These are phyloP conservation scores for Stomatorhinus ivindoensis DNA, from an alignment of 2,113 vertebrate species.

Conservation along the genomic window DNA sequence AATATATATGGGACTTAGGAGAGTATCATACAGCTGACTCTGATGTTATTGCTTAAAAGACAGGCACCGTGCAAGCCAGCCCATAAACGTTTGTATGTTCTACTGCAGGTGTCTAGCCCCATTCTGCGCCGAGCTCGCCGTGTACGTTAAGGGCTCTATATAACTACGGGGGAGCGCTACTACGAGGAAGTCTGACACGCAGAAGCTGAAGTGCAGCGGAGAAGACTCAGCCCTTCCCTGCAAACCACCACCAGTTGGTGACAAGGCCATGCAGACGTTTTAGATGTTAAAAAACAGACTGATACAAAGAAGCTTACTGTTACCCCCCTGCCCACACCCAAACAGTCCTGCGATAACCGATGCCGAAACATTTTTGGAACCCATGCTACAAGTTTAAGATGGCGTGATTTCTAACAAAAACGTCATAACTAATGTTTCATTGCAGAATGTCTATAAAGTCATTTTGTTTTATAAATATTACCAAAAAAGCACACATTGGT, in stretches of 20 bases:
- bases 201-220: conserved; percentile 28
- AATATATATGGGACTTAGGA: not conserved
- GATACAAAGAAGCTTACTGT: conserved; percentile 32
- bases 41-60: not conserved
- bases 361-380: not conserved
- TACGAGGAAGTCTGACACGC: not conserved
- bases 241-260: conserved; percentile 56
- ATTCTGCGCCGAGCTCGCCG: not conserved
- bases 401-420: conserved; percentile 20
- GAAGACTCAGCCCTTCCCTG: conserved; percentile 46
- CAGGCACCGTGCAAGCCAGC: not conserved
- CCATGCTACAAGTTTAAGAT: conserved; percentile 7
- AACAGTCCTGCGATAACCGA: not conserved
- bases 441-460: conserved; percentile 41
- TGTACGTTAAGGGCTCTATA: not conserved
- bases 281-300: conserved; percentile 41
- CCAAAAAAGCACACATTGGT: conserved; percentile 52
- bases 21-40: not conserved
- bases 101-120: not conserved
- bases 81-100: not conserved
- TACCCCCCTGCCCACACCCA: not conserved
- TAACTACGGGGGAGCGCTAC: not conserved
- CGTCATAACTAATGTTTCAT: conserved; percentile 45
- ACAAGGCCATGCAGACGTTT: conserved; percentile 38
- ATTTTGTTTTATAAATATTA: conserved; percentile 52